Percentiles rank a stretch among this genome's conserved stretches.
phyloP scores from a whole-genome alignment of 2,888 invertebrate genomes.

The Leucoma salicis region DNA sequence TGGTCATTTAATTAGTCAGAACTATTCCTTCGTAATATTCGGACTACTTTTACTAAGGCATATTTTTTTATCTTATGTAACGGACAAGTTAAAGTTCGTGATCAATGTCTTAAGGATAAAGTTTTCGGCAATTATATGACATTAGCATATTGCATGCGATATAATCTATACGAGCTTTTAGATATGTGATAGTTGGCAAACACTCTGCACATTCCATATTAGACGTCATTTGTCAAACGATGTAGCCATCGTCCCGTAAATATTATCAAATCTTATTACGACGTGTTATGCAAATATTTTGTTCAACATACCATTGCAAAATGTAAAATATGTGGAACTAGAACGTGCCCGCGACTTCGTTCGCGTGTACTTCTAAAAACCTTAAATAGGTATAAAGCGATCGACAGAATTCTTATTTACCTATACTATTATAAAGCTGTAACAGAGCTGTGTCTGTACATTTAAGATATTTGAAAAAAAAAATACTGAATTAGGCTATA shows the following conservation, averaged over 20 bases:
- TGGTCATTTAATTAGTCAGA: conserved; percentile 31
- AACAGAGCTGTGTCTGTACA: no score
- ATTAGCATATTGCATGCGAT: conserved; percentile 66
- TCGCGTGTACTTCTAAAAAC: no score
- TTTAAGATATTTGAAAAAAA: no score
- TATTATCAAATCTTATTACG: conserved; percentile 18
- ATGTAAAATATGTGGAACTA: conserved; percentile 14
- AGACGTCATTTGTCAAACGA: conserved; percentile 25
- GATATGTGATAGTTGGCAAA: conserved; percentile 28
- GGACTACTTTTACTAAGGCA: conserved; percentile 55
- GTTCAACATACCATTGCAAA: conserved; percentile 13
- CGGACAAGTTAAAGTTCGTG: conserved; percentile 62
- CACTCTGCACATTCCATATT: conserved; percentile 21
- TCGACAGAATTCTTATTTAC: no score
- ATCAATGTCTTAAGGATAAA: conserved; percentile 72
- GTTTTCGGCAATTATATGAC: conserved; percentile 71
- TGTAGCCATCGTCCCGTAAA: conserved; percentile 21
- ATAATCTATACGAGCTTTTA: conserved; percentile 30
- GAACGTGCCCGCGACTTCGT: no score
- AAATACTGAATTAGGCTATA: no score
- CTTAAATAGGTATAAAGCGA: no score
- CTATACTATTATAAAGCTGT: no score
- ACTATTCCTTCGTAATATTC: conserved; percentile 44
- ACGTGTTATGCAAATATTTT: conserved; percentile 14
- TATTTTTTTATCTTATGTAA: conserved; percentile 55